Conservation (phyloP, 2,888 invertebrate genomes). For the Chaitophorus viminalis region DNA sequence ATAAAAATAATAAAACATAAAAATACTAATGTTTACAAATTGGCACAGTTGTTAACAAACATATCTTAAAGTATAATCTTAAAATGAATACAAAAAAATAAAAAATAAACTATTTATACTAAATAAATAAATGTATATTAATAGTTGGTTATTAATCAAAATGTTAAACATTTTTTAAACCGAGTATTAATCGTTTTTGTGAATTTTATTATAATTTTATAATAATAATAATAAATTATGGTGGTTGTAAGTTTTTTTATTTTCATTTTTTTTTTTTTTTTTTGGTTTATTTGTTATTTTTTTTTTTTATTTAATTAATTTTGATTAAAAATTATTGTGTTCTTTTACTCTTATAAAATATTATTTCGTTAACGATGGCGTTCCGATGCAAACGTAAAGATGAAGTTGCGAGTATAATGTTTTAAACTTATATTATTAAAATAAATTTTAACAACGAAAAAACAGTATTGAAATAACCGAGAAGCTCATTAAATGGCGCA, state of each 20-base stretch:
- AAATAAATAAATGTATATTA: conserved; percentile 40
- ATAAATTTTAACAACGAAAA: not conserved
- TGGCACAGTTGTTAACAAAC: conserved; percentile 58
- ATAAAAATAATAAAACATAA: conserved; percentile 26
- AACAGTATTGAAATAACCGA: not conserved
- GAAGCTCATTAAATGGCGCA: not conserved
- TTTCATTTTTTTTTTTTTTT: not conserved
- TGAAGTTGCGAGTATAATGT: not conserved
- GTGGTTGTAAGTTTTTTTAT: conserved; percentile 15
- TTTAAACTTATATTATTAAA: conserved; percentile 8
- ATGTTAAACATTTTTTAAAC: not conserved
- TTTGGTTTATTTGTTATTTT: conserved; percentile 6
- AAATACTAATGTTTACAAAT: conserved; percentile 55
- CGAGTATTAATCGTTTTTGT: conserved; percentile 24
- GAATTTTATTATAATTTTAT: not conserved
- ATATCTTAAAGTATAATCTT: conserved; percentile 45
- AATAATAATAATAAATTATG: conserved; percentile 26
- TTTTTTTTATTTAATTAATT: conserved; percentile 30
- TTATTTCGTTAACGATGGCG: not conserved
- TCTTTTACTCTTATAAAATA: conserved; percentile 18
- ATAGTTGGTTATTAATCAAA: conserved; percentile 32
- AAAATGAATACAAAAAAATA: conserved; percentile 40
- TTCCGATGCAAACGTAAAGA: not conserved
- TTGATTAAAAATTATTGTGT: conserved; percentile 40
- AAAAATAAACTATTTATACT: conserved; percentile 34